Percentiles rank a stretch among this genome's conserved stretches.
These are phyloP conservation scores for Podiceps cristatus DNA, from an alignment of 2,113 vertebrate species.

Conservation along the genomic window DNA sequence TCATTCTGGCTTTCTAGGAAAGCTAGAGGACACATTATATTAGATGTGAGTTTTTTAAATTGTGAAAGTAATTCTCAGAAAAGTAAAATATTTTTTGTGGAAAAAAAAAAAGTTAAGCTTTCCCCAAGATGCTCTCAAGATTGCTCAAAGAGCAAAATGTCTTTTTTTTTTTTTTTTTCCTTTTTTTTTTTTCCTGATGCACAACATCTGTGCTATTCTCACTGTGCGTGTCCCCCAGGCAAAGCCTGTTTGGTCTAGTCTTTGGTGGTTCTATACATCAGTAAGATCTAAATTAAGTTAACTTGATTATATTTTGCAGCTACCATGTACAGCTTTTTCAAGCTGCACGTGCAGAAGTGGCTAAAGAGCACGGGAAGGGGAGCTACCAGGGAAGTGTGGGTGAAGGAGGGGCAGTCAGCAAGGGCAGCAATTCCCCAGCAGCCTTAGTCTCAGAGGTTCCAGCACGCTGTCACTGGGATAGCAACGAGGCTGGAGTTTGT, in stretches of 20 bases:
- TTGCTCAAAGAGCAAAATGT: background rate
- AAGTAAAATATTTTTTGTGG: background rate
- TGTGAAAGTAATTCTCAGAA: background rate
- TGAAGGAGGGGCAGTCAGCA: background rate
- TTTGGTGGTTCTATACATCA: background rate
- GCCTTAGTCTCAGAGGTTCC: background rate
- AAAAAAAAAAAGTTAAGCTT: background rate
- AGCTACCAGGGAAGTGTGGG: background rate
- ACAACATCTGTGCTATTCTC: background rate
- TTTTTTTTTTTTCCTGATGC: background rate
- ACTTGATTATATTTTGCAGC: background rate
- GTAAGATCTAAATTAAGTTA: background rate
- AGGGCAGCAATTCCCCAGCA: background rate
- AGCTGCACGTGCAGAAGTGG: background rate
- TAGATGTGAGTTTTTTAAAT: background rate
- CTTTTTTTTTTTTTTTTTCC: background rate
- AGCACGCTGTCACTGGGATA: accelerated
- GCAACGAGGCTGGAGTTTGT: background rate
- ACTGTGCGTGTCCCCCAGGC: accelerated
- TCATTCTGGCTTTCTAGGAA: background rate
- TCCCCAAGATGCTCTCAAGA: background rate
- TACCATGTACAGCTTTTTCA: background rate
- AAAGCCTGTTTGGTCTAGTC: background rate
- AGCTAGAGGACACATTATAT: background rate
- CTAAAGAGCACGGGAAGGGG: background rate